Percentiles rank a stretch among this genome's conserved stretches.
phyloP scores from a whole-genome alignment of 2,113 vertebrate genomes.

The Lophius piscatorius region DNA sequence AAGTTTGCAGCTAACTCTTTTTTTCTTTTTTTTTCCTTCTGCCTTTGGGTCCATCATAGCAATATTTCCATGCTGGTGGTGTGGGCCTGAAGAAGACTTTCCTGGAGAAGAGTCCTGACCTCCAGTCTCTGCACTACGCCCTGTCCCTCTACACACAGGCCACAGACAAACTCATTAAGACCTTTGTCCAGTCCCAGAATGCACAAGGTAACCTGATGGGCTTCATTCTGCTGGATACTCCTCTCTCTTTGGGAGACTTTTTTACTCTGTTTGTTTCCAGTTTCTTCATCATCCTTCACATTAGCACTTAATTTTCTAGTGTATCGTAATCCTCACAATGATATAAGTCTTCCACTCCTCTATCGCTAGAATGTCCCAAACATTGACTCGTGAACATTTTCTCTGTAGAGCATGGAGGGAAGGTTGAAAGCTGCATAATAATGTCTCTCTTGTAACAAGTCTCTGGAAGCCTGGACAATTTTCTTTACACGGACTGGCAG shows the following conservation, averaged over 20 bases:
- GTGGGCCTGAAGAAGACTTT: constrained; percentile 98
- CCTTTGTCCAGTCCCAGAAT: constrained; percentile 94
- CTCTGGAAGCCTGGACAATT: constrained; percentile 20
- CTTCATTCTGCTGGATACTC: neutral
- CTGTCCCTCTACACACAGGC: constrained; percentile 98
- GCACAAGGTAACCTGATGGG: constrained; percentile 84
- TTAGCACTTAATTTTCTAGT: constrained; percentile 1
- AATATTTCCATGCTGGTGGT: constrained; percentile 98
- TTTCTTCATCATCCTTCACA: constrained; percentile 11
- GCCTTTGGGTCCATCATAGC: constrained; percentile 72
- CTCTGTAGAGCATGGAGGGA: constrained; percentile 27
- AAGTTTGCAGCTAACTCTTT: neutral
- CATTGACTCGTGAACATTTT: constrained; percentile 6
- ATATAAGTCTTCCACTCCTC: constrained; percentile 10
- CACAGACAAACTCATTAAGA: constrained; percentile 97
- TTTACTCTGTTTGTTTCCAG: constrained; percentile 1
- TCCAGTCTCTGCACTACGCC: constrained; percentile 94
- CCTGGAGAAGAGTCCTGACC: constrained; percentile 96
- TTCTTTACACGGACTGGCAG: constrained; percentile 50
- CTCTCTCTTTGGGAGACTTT: constrained; percentile 8
- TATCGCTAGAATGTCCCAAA: constrained; percentile 34
- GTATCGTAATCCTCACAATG: constrained; percentile 1
- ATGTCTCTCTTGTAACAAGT: constrained; percentile 29
- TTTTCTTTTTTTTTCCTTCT: neutral
- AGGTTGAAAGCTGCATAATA: constrained; percentile 16